Percentiles rank a stretch among this genome's conserved stretches.
Conservation (phyloP, 2,888 invertebrate species). For the Cynaeus angustus region DNA sequence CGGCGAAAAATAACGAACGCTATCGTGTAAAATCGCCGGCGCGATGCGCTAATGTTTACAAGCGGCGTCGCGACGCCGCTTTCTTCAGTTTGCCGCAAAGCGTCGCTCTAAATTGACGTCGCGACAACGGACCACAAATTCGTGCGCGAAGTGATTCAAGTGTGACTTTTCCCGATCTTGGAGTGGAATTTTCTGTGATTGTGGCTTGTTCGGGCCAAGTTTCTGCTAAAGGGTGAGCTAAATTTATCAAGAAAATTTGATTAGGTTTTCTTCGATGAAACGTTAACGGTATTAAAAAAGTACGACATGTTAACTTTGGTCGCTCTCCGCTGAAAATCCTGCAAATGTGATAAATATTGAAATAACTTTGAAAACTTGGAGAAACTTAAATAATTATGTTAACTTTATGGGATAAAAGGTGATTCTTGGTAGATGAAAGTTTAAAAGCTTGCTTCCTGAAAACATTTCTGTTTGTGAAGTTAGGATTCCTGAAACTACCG, state of each 20-base stretch:
- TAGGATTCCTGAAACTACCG: background rate
- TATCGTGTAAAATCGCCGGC: slow-evolving; percentile 60
- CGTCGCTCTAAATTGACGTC: slow-evolving; percentile 55
- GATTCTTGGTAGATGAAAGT: slow-evolving; percentile 13
- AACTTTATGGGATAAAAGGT: slow-evolving; percentile 3
- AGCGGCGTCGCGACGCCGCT: slow-evolving; percentile 67
- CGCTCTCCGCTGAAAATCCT: background rate
- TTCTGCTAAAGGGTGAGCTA: slow-evolving; percentile 32
- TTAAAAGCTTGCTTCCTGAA: slow-evolving; percentile 7
- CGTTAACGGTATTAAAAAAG: background rate
- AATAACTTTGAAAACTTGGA: background rate
- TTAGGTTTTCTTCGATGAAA: background rate
- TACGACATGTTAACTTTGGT: background rate
- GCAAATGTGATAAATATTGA: background rate
- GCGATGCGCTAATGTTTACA: slow-evolving; percentile 70
- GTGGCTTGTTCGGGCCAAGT: slow-evolving; percentile 10
- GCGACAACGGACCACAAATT: slow-evolving; percentile 13
- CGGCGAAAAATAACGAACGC: slow-evolving; percentile 55
- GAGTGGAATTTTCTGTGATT: slow-evolving; percentile 16
- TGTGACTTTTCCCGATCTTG: slow-evolving; percentile 7
- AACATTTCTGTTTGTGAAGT: slow-evolving; percentile 14
- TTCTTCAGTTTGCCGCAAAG: slow-evolving; percentile 69
- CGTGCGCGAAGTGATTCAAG: slow-evolving; percentile 31
- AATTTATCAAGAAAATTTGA: background rate
- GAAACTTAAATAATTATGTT: slow-evolving; percentile 7